Evolutionary conservation across 37 sponge, comb jelly and placozoan species (phyloP), one percentile per base, ranked within the genome.

Genomic region (Halichondria panicea): DNA sequence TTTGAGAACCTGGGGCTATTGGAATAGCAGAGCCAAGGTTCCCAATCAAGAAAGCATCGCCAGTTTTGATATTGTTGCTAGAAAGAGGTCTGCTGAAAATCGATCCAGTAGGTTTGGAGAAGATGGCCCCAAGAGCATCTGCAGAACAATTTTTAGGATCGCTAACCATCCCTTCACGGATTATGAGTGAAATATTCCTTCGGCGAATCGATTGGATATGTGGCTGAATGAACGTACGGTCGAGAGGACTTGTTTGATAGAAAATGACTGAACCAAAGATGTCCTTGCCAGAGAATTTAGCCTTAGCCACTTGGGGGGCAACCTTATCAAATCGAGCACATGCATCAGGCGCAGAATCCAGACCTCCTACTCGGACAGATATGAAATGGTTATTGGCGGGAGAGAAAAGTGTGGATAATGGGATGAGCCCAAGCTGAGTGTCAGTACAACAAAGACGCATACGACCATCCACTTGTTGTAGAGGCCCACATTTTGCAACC

Each of bases 401-500:
- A 31, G 21, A 4, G 1, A 43, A 5, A 22, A 86, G 37, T 8
- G 25, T 22, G 21, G 37, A 34, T 2, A 32, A 27, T n/a, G 77
- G 56, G 35, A 77, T 34, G 0, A 56, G 15, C 28, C 83, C 83
- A 12, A 88, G 72, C 54, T 81, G 83, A 25, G 37, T 60, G 53
- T 88, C 88, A 21, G 77, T 72, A 43, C 88, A 88, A 66, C 43
- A 77, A 2, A 44, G 45, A 25, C 72, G 56, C 7, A 54, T 61
- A 15, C 81, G 41, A 19, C 63, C 43, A 66, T 64, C 30, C 12
- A 19, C 50, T 8, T 44, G 40, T 13, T 45, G 25, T 15, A 88
- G 65, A 40, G 55, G 57, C 22, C 88, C 88, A 66, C 88, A 88
- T 57, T 88, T 88, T 25, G 60, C 39, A 15, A 72, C 43, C 25